phyloP scores from a whole-genome alignment of 2,113 vertebrate species.

The Xiphophorus maculatus region DNA sequence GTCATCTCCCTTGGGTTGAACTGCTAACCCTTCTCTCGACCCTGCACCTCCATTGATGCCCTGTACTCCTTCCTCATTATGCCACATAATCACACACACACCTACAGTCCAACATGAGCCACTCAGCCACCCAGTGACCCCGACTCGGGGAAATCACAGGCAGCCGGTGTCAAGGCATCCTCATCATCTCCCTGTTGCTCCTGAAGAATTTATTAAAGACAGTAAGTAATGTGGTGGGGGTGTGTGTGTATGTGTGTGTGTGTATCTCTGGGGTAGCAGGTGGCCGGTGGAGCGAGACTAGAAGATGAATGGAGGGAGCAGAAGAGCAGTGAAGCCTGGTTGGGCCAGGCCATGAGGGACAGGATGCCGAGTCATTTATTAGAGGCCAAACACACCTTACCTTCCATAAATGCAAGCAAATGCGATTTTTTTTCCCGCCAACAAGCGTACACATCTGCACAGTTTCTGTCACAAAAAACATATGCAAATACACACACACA shows the following conservation, averaged over 20 bases:
- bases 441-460: constrained; percentile 13
- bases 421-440: constrained; percentile 3
- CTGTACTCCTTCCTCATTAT: constrained; percentile 80
- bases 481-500: constrained; percentile 53
- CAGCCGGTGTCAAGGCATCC: constrained; percentile 33
- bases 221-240: not conserved
- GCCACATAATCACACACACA: constrained; percentile 80
- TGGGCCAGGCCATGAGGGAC: constrained; percentile 73
- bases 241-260: constrained; percentile 18
- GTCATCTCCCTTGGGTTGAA: constrained; percentile 41
- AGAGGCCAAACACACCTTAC: constrained; percentile 55
- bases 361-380: constrained; percentile 72
- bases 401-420: constrained; percentile 35
- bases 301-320: constrained; percentile 73
- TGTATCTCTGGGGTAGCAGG: constrained; percentile 74
- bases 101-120: constrained; percentile 65
- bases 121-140: constrained; percentile 13
- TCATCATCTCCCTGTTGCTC: constrained; percentile 33
- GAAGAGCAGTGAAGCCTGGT: constrained; percentile 69
- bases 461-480: constrained; percentile 36
- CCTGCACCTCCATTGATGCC: constrained; percentile 42
- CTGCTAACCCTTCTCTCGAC: constrained; percentile 56
- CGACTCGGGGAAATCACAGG: not conserved
- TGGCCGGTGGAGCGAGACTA: constrained; percentile 66
- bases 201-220: constrained; percentile 47